Percentiles rank a stretch among this genome's conserved stretches.
phyloP scores from a whole-genome alignment of 2,888 invertebrate genomes.

The Acrocyrtus sp. region DNA sequence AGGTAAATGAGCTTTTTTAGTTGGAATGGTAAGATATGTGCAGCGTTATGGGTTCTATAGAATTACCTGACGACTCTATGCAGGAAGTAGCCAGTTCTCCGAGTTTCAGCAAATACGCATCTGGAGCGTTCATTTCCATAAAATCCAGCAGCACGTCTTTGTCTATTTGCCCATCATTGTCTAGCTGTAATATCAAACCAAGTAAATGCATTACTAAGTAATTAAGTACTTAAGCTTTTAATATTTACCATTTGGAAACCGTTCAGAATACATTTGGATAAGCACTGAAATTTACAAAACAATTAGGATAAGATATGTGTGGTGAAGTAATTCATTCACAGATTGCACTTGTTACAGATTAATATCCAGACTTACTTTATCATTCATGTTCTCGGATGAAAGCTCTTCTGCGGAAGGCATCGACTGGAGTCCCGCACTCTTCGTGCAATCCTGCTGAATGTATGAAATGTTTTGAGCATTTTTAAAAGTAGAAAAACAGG shows the following conservation, averaged over 20 bases:
- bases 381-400: slow-evolving; percentile 49
- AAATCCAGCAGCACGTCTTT: slow-evolving; percentile 52
- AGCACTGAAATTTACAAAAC: slow-evolving; percentile 41
- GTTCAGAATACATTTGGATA: slow-evolving; percentile 52
- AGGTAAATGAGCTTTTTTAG: too few relatives aligned
- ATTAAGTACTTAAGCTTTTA: too few relatives aligned
- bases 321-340: slow-evolving; percentile 24
- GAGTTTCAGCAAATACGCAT: slow-evolving; percentile 46
- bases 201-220: background rate
- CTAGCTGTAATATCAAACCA: slow-evolving; percentile 31
- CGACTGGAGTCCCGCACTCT: slow-evolving; percentile 35
- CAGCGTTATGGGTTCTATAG: too few relatives aligned
- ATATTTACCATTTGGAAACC: slow-evolving; percentile 57
- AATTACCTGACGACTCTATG: slow-evolving; percentile 49
- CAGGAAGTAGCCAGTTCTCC: slow-evolving; percentile 54
- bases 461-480: slow-evolving; percentile 38
- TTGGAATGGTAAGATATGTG: too few relatives aligned
- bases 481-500: slow-evolving; percentile 44
- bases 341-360: too few relatives aligned
- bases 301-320: too few relatives aligned
- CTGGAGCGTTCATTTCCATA: slow-evolving; percentile 54
- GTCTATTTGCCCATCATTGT: slow-evolving; percentile 52
- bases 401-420: slow-evolving; percentile 42
- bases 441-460: slow-evolving; percentile 44
- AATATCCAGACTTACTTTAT: too few relatives aligned